A percentile compares a stretch with the other conserved stretches of the same genome.
These are phyloP conservation scores for Prunella fulvescens DNA, from an alignment of 2,113 vertebrate species.

Conservation along the genomic window DNA sequence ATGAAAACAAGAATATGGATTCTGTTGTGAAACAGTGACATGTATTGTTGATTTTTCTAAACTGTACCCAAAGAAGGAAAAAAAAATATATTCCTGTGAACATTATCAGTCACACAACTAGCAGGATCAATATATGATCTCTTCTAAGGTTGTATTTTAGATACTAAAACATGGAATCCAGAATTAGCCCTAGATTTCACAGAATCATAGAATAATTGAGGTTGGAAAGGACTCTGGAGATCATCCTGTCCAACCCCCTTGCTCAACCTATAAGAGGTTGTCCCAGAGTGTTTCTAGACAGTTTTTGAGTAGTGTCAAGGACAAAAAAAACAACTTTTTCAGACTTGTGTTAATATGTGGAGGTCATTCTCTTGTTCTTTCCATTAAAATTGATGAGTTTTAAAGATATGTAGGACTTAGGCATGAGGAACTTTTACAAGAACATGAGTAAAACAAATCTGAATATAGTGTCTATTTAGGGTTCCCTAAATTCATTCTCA, in stretches of 20 bases:
- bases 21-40: neutral
- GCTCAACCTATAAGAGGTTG: neutral
- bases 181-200: neutral
- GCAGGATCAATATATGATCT: neutral
- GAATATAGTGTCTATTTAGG: neutral
- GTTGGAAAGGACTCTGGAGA: neutral
- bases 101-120: neutral
- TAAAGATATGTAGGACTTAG: neutral
- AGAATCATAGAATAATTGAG: rapidly evolving
- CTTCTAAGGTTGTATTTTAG: neutral
- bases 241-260: neutral
- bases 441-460: neutral
- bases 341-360: rapidly evolving
- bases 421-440: neutral
- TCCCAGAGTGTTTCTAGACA: neutral
- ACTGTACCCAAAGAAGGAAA: neutral
- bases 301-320: neutral
- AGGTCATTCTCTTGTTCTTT: neutral
- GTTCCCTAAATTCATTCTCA: neutral
- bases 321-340: neutral
- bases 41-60: neutral
- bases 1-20: neutral
- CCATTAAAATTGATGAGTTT: neutral
- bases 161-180: neutral
- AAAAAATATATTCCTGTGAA: neutral